These are phyloP conservation scores for Morinoia aosen DNA, from an alignment of 2,888 invertebrate genomes.

Conservation along the genomic window DNA sequence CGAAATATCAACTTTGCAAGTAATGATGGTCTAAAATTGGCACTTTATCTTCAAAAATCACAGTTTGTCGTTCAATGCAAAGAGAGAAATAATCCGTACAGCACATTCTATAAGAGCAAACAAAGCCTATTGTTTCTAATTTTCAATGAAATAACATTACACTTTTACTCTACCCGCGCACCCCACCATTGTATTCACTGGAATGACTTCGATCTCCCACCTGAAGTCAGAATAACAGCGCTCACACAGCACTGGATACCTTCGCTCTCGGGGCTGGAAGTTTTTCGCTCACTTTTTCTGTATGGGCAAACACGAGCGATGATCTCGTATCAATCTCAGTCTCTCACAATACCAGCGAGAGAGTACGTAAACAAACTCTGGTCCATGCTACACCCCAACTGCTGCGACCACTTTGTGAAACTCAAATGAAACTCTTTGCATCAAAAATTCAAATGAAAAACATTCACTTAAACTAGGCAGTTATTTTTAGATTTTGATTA, in stretches of 20 bases:
- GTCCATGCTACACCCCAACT: not conserved
- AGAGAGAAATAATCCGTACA: not conserved
- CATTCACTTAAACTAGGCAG: not conserved
- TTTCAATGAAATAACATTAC: not conserved
- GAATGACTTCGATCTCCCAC: not conserved
- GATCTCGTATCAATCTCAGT: constrained; percentile 17
- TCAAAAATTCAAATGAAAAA: not conserved
- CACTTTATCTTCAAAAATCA: too few species aligned
- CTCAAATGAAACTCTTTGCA: not conserved
- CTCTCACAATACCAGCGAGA: not conserved
- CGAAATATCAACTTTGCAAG: too few species aligned
- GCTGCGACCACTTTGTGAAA: not conserved
- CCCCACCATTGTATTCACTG: not conserved
- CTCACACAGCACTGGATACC: not conserved
- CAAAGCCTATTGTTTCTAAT: not conserved
- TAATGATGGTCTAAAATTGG: too few species aligned
- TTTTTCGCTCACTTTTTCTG: not conserved
- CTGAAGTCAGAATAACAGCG: not conserved
- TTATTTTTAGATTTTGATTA: not conserved
- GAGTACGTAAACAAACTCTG: not conserved
- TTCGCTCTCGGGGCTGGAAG: not conserved
- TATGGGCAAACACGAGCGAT: constrained; percentile 10
- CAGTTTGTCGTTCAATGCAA: too few species aligned
- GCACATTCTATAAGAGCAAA: not conserved
- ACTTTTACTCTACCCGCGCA: not conserved